Percentiles rank a stretch among this genome's conserved stretches.
These are phyloP conservation scores for Drosophila asahinai DNA, from an alignment of 1,140 invertebrate species.

Conservation along the genomic window DNA sequence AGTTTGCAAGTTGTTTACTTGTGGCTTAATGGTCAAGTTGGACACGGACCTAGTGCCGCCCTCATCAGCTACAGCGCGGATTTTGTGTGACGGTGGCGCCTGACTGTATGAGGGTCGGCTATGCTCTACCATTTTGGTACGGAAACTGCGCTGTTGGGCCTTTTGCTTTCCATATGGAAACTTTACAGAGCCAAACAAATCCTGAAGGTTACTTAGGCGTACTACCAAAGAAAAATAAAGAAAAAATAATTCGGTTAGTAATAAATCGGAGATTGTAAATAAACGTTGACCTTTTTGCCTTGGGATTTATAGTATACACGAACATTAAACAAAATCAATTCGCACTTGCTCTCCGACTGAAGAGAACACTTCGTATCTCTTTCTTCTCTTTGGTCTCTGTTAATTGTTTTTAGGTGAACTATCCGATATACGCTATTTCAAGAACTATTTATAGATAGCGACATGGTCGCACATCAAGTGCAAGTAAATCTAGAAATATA, in stretches of 20 bases:
- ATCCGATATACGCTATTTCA: too few species aligned
- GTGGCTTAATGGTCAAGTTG: constrained; percentile 30
- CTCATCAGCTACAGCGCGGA: constrained; percentile 52
- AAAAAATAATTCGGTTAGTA: background rate
- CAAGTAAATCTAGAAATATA: too few species aligned
- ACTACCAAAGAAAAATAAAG: constrained; percentile 21
- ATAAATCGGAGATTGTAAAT: background rate
- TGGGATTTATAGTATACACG: too few species aligned
- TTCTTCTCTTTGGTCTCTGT: too few species aligned
- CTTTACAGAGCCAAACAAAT: constrained; percentile 55
- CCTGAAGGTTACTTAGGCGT: constrained; percentile 46
- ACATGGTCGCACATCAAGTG: too few species aligned
- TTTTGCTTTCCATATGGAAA: constrained; percentile 59
- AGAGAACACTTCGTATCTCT: too few species aligned
- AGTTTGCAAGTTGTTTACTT: constrained; percentile 36
- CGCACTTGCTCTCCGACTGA: too few species aligned
- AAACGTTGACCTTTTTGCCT: background rate
- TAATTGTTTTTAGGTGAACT: too few species aligned
- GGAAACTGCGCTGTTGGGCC: constrained; percentile 29
- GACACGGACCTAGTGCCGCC: constrained; percentile 7
- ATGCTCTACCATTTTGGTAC: constrained; percentile 58
- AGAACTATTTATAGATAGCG: too few species aligned
- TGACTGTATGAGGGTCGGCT: constrained; percentile 41
- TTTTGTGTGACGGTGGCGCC: constrained; percentile 62
- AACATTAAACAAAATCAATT: too few species aligned